phyloP scores from a whole-genome alignment of 64 coral and sea anemone species.

The Trachythela sp. region DNA sequence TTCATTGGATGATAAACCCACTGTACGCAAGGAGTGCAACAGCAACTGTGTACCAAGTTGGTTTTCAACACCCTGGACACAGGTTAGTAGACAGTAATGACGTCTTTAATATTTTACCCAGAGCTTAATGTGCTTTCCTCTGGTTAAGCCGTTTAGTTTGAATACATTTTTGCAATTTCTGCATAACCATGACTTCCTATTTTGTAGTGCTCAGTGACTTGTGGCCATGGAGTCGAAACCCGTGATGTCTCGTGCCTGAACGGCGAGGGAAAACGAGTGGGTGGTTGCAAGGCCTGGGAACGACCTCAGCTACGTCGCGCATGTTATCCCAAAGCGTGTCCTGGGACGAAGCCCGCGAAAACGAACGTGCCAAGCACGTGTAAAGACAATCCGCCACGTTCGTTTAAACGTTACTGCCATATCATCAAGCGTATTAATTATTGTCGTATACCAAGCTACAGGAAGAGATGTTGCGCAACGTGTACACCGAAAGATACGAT shows the following conservation, averaged over 20 bases:
- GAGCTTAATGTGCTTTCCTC: too few relatives aligned
- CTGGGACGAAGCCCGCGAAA: neutral
- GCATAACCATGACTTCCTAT: too few relatives aligned
- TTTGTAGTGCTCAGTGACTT: conserved; percentile 68
- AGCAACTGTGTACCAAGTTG: conserved; percentile 65
- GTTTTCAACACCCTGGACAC: conserved; percentile 64
- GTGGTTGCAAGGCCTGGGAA: conserved; percentile 51
- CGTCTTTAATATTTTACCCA: too few relatives aligned
- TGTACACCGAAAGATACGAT: neutral
- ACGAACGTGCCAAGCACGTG: neutral
- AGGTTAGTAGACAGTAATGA: conserved; percentile 29
- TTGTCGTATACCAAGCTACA: neutral
- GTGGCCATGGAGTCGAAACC: conserved; percentile 57
- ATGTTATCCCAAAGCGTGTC: conserved; percentile 59
- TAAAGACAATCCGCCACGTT: neutral
- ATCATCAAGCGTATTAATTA: neutral
- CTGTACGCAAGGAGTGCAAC: conserved; percentile 37
- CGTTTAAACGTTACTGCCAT: neutral
- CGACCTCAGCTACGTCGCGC: conserved; percentile 53
- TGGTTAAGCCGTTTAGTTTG: too few relatives aligned
- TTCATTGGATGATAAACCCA: conserved; percentile 48
- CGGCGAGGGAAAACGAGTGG: conserved; percentile 52
- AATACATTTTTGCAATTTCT: too few relatives aligned
- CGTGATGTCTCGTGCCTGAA: conserved; percentile 71
- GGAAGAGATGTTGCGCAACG: neutral